These are phyloP conservation scores for Manis pentadactyla DNA, from an alignment of 2,797 vertebrate genomes.

Conservation along the genomic window DNA sequence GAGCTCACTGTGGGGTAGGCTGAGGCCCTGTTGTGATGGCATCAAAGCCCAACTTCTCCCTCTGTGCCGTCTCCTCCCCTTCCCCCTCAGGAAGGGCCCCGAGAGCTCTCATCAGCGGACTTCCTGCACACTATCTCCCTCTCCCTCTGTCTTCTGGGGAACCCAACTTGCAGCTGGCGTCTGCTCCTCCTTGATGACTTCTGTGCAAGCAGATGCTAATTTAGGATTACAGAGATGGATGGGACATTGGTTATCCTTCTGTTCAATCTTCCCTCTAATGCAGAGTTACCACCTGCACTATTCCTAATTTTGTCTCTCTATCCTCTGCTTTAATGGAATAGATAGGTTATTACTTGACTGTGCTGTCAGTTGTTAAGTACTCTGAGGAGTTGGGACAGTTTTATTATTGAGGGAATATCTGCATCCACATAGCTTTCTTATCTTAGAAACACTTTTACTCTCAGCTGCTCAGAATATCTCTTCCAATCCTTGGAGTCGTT, in stretches of 20 bases:
- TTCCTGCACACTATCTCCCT: neutral
- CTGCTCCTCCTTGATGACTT: neutral
- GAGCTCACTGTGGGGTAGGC: neutral
- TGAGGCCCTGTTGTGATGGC: neutral
- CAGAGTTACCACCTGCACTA: neutral
- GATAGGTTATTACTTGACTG: neutral
- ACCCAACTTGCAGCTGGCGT: neutral
- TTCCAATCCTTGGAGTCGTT: neutral
- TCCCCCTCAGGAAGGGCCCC: neutral
- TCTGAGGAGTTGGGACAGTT: neutral
- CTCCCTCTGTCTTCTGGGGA: neutral
- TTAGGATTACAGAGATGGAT: neutral
- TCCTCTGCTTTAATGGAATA: neutral
- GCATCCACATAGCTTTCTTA: neutral
- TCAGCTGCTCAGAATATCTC: neutral
- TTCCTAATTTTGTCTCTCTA: neutral
- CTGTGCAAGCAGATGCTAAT: neutral
- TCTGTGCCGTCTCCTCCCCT: neutral
- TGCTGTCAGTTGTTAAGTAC: neutral
- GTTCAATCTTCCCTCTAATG: neutral
- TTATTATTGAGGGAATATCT: neutral
- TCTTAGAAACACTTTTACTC: neutral
- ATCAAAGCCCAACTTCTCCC: neutral
- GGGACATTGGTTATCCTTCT: neutral
- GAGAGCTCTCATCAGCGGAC: neutral